These are phyloP conservation scores for Mystacornis crossleyi DNA, from an alignment of 2,113 vertebrate species.

Conservation along the genomic window DNA sequence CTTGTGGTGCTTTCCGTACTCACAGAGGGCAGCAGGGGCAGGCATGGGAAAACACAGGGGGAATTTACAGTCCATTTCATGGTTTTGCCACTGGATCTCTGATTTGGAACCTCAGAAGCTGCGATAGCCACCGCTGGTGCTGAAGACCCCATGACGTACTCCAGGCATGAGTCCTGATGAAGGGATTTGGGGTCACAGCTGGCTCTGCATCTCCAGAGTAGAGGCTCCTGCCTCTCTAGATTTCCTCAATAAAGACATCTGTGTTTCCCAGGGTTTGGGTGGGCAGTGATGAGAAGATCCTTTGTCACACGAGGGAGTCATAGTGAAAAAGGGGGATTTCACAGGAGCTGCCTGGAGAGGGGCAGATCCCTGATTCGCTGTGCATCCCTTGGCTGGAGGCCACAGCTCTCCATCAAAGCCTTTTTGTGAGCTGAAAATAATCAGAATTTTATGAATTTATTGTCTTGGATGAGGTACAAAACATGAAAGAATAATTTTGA, in stretches of 20 bases:
- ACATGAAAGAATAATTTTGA: neutral
- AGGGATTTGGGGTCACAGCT: neutral
- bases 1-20: accelerated
- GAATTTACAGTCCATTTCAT: neutral
- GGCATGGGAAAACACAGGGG: neutral
- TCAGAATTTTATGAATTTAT: neutral
- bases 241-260: neutral
- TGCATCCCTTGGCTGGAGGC: neutral
- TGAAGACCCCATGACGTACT: neutral
- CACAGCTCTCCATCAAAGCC: neutral
- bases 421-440: neutral
- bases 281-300: neutral
- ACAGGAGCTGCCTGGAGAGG: neutral
- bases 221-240: neutral
- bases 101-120: neutral
- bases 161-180: neutral
- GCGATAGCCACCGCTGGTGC: neutral
- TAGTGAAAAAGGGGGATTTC: neutral
- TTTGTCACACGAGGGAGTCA: neutral
- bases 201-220: neutral
- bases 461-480: neutral
- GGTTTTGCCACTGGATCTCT: neutral
- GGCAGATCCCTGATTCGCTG: neutral
- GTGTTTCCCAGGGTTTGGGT: neutral
- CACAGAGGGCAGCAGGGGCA: neutral